Conservation (phyloP, 2,888 invertebrate genomes). For the Sycophila texana region DNA sequence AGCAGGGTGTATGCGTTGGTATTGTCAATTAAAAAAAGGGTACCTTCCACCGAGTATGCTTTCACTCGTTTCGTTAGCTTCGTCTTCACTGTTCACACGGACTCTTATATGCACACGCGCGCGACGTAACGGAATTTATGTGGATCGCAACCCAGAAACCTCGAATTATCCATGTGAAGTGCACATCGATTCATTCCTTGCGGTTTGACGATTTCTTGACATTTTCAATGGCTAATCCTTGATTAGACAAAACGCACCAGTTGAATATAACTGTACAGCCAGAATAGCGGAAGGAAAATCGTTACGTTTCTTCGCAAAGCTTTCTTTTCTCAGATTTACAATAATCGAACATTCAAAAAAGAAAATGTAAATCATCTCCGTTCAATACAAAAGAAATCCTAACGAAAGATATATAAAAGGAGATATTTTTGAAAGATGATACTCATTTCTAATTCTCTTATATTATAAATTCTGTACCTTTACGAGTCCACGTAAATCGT, state of each 20-base stretch:
- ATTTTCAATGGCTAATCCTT: neutral
- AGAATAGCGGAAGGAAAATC: neutral
- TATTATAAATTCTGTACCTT: too few relatives aligned
- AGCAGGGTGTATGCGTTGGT: slow-evolving; percentile 10
- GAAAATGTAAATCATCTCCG: too few relatives aligned
- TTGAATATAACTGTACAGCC: neutral
- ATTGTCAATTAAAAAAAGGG: slow-evolving; percentile 38
- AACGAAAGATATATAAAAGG: too few relatives aligned
- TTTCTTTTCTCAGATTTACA: too few relatives aligned
- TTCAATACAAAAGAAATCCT: too few relatives aligned
- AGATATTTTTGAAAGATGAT: too few relatives aligned
- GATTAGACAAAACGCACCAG: too few relatives aligned
- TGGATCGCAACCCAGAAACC: slow-evolving; percentile 73
- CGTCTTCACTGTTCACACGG: slow-evolving; percentile 37
- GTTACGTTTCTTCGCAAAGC: too few relatives aligned
- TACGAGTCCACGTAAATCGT: too few relatives aligned
- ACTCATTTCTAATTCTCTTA: too few relatives aligned
- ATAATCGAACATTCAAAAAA: too few relatives aligned
- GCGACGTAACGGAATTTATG: slow-evolving; percentile 67
- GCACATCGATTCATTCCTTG: slow-evolving; percentile 38
- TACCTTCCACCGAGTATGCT: slow-evolving; percentile 32
- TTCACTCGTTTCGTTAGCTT: slow-evolving; percentile 48
- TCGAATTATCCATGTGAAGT: slow-evolving; percentile 61
- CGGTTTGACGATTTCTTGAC: neutral
- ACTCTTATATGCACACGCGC: slow-evolving; percentile 44